Evolutionary conservation across 2,888 invertebrate species (phyloP).

Genomic region (Antheraea yamamai): DNA sequence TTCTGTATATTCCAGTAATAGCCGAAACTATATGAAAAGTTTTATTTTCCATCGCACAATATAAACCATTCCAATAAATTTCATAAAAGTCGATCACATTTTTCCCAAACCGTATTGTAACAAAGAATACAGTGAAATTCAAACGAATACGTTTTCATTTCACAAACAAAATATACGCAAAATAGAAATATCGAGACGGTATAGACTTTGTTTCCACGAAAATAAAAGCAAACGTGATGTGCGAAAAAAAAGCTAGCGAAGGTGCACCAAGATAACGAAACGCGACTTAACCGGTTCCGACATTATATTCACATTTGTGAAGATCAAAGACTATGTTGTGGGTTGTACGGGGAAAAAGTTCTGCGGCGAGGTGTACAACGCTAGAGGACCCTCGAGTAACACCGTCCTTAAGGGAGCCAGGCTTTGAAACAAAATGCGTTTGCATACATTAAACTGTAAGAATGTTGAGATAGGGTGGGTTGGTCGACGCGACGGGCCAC

Average conservation of each 20-base stretch:
- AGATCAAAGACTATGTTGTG: slow-evolving; percentile 80
- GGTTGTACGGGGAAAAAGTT: slow-evolving; percentile 69
- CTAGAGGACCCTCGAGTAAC: slow-evolving; percentile 72
- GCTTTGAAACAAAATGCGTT: slow-evolving; percentile 83
- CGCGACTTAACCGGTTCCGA: slow-evolving; percentile 71
- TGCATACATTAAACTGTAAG: slow-evolving; percentile 82
- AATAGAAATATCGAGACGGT: slow-evolving; percentile 58
- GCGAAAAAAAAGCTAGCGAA: slow-evolving; percentile 52
- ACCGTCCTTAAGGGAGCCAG: slow-evolving; percentile 74
- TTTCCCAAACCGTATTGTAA: slow-evolving; percentile 39
- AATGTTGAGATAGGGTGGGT: slow-evolving; percentile 79
- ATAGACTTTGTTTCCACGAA: slow-evolving; percentile 62
- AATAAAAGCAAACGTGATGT: slow-evolving; percentile 50
- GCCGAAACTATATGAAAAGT: not conserved
- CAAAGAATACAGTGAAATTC: slow-evolving; percentile 43
- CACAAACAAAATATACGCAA: slow-evolving; percentile 59
- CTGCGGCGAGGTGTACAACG: slow-evolving; percentile 60
- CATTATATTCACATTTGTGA: slow-evolving; percentile 79
- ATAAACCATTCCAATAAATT: slow-evolving; percentile 15
- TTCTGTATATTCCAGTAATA: too few species aligned
- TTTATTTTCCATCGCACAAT: not conserved
- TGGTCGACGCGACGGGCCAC: slow-evolving; percentile 61
- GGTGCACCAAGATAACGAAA: slow-evolving; percentile 62
- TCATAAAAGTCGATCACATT: slow-evolving; percentile 41
- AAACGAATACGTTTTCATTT: slow-evolving; percentile 58